Base-by-base conservation (phyloP, 1,140 invertebrate species). In the Ips nitidus region DNA sequence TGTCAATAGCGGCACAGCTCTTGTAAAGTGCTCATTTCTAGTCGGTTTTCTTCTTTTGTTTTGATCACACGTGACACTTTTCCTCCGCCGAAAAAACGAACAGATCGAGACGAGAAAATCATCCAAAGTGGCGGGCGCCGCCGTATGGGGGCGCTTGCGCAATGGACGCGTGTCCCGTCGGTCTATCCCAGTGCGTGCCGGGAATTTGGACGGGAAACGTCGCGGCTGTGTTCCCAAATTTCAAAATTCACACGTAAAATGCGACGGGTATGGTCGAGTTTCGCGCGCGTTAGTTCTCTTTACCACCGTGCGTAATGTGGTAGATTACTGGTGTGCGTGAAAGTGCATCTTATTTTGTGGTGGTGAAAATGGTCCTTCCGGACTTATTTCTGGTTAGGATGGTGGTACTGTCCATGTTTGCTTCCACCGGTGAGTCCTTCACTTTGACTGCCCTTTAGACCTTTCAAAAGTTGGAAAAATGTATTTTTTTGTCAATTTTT, bases 381-480 rank as follows among this genome's bases (percentile, higher is more conserved):
- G 66, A 69, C 3, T 45, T 41, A 45, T 45, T 61, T 8, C 52
- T 69, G 6, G 36, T 69, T 2, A 61, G 45, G 42, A 43, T 69
- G 47, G 59, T 69, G 41, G 39, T 69, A 2, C 41, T 69, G 47
- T 69, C 59, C 50, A 61, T 69, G 60, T 61, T 69, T 52, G 66
- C 66, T 37, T 61, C 66, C 6, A 61, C 59, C 4, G 66, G 66
- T 69, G 43, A 69, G 47, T 62, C 1, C n/a, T 22, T n/a, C 0
- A 55, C 36, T 22, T 22, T 22, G 22, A 22, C 22, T 22, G 0
- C 22, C 22, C 22, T 22, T 22, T 22, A 22, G 22, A 22, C 0
- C 22, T 22, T 22, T 22, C 22, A 22, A 22, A 22, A 22, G 22
- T 22, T 22, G 22, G 22, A 22, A 22, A 22, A 22, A 22, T 22